phyloP scores from a whole-genome alignment of 2,888 invertebrate species.

The Conomelus anceps region DNA sequence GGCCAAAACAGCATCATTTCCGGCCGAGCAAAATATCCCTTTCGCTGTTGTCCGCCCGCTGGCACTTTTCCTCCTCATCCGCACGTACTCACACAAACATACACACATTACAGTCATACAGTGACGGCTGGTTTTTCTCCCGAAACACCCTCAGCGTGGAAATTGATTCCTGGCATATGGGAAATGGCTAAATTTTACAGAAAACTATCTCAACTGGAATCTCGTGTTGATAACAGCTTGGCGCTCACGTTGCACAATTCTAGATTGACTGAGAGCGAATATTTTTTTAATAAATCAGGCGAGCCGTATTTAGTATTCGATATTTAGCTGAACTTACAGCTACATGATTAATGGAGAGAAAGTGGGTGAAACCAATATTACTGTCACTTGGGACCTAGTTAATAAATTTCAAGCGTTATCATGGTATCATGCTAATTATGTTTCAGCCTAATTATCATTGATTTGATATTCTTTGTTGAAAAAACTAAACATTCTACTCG shows the following conservation, averaged over 20 bases:
- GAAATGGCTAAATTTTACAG: background rate
- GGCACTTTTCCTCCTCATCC: background rate
- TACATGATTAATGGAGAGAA: no score
- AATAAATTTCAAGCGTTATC: no score
- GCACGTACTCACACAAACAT: background rate
- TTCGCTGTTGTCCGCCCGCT: background rate
- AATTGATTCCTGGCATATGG: background rate
- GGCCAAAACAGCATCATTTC: constrained; percentile 4
- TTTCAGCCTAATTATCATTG: no score
- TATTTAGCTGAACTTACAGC: no score
- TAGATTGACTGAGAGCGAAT: background rate
- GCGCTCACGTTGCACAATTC: background rate
- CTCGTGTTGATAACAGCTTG: background rate
- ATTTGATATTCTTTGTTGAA: no score
- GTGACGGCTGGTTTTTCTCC: background rate
- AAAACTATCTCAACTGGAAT: background rate
- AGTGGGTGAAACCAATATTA: no score
- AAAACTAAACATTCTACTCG: no score
- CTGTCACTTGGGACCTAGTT: no score
- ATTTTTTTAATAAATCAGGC: background rate
- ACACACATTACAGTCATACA: background rate
- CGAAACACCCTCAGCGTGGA: background rate
- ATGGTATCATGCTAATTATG: no score
- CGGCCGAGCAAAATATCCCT: background rate
- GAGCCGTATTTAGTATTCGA: background rate